Conservation (phyloP, 2,113 vertebrate genomes). For the Mellivora capensis region DNA sequence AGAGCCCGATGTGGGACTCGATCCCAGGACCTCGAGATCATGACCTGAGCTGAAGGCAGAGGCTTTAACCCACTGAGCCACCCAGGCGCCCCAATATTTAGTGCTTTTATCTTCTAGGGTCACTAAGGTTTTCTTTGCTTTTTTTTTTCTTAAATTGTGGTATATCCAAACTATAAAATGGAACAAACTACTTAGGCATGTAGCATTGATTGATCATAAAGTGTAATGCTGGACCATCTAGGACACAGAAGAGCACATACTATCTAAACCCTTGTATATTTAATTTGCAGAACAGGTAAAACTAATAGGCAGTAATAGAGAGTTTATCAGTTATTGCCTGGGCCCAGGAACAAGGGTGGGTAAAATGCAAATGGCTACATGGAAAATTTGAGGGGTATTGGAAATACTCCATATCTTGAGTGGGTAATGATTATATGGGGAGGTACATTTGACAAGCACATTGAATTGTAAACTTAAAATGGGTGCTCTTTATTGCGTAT, state of each 20-base stretch:
- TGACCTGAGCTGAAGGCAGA: too few species aligned
- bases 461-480: neutral
- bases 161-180: neutral
- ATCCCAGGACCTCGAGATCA: too few species aligned
- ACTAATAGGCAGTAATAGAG: neutral
- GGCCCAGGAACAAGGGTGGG: neutral
- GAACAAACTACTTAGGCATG: neutral
- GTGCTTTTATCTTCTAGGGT: neutral
- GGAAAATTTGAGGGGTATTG: neutral
- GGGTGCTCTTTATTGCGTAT: neutral
- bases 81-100: too few species aligned
- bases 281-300: neutral
- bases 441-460: neutral
- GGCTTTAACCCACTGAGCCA: too few species aligned
- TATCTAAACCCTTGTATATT: neutral
- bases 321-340: neutral
- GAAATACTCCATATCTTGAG: neutral
- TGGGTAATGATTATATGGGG: neutral
- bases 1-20: too few species aligned
- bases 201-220: neutral
- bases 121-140: neutral
- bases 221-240: neutral
- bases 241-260: neutral
- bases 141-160: neutral
- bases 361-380: neutral